These are phyloP conservation scores for Zygogramma bicolorata DNA, from an alignment of 2,888 invertebrate genomes.

Conservation along the genomic window DNA sequence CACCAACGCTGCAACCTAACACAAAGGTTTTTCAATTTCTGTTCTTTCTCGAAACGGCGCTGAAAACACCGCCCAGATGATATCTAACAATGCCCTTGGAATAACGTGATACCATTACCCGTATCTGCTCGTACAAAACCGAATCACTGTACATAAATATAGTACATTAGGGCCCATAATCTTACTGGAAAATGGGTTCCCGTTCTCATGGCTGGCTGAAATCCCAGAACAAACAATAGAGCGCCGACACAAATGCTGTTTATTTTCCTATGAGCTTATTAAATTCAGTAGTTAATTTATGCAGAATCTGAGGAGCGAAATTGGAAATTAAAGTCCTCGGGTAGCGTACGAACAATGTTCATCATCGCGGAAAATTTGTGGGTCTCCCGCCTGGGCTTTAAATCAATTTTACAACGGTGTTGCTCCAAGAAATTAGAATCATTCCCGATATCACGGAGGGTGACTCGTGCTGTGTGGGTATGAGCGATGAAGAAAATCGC, in stretches of 20 bases:
- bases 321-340: conserved; percentile 57
- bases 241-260: conserved; percentile 54
- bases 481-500: too few relatives aligned
- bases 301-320: conserved; percentile 57
- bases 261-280: conserved; percentile 61
- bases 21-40: neutral
- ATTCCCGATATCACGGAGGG: neutral
- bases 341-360: conserved; percentile 56
- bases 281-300: conserved; percentile 61
- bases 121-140: conserved; percentile 11
- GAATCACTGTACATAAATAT: conserved; percentile 7
- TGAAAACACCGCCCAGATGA: conserved; percentile 1
- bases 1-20: neutral
- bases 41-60: neutral
- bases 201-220: conserved; percentile 44
- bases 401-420: conserved; percentile 55
- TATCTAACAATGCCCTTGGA: neutral
- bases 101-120: neutral
- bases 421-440: conserved; percentile 48
- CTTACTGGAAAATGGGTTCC: conserved; percentile 15
- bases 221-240: conserved; percentile 50
- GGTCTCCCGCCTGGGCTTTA: conserved; percentile 46
- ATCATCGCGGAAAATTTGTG: conserved; percentile 58
- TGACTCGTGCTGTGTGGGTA: neutral
- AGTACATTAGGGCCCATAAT: conserved; percentile 18